Percentiles rank a stretch among this genome's conserved stretches.
These are phyloP conservation scores for Corvus hawaiiensis DNA, from an alignment of 2,113 vertebrate genomes.

Conservation along the genomic window DNA sequence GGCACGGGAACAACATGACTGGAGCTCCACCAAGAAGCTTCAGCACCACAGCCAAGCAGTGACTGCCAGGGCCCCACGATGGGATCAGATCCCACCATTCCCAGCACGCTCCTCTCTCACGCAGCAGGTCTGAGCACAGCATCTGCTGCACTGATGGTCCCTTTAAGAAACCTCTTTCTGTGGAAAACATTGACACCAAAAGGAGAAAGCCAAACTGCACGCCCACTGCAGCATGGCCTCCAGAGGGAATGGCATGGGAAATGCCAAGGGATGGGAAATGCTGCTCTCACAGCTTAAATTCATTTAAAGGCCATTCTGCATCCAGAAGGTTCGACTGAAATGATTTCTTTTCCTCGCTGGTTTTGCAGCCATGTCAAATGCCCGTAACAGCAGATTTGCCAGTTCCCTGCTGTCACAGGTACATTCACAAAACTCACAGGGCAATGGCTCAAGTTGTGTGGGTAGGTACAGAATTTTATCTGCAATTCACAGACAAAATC, in stretches of 20 bases:
- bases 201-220: conserved; percentile 48
- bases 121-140: background rate
- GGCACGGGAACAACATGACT: background rate
- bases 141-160: conserved; percentile 12
- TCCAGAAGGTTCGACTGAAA: conserved; percentile 7
- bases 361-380: background rate
- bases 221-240: conserved; percentile 17
- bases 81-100: background rate
- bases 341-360: background rate
- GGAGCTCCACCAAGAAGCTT: background rate
- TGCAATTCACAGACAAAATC: background rate
- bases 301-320: background rate
- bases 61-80: background rate
- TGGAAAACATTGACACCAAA: conserved; percentile 47
- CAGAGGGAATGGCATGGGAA: conserved; percentile 18
- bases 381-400: background rate
- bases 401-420: background rate
- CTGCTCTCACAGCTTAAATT: background rate
- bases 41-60: background rate
- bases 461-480: background rate
- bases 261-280: background rate
- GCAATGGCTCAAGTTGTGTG: background rate
- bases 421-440: background rate
- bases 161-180: conserved; percentile 33
- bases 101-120: background rate